Evolutionary conservation across 2,888 invertebrate genomes (phyloP).

Genomic region (Drosophila cognata): DNA sequence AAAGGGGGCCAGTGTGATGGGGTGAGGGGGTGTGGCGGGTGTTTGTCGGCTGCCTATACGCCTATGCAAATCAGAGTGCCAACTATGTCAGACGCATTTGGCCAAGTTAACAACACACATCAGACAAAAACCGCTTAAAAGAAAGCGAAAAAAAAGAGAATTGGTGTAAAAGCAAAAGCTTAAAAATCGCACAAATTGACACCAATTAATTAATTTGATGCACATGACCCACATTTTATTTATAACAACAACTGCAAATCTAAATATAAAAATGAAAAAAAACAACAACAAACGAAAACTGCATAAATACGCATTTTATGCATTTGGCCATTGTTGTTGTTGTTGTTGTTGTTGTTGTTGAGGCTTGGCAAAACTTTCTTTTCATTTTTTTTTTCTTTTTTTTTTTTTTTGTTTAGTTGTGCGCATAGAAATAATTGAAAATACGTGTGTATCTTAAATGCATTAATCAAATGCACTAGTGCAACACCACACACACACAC

Average conservation of each 20-base stretch:
- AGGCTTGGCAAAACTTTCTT: conserved; percentile 43
- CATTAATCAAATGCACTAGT: conserved; percentile 51
- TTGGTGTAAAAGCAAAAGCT: conserved; percentile 24
- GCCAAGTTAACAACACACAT: conserved; percentile 47
- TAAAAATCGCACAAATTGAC: conserved; percentile 67
- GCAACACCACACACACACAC: conserved; percentile 10
- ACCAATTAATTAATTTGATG: conserved; percentile 81
- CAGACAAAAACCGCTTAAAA: conserved; percentile 33
- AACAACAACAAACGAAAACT: conserved; percentile 20
- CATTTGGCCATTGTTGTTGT: conserved; percentile 11
- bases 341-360: conserved; percentile 9
- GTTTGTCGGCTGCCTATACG: background rate
- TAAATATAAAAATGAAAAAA: conserved; percentile 37
- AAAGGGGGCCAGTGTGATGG: background rate
- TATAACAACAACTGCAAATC: conserved; percentile 55
- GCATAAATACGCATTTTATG: conserved; percentile 45
- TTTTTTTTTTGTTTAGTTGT: conserved; percentile 1
- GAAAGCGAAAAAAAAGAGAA: conserved; percentile 42
- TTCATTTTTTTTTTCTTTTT: background rate
- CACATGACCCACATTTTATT: conserved; percentile 80
- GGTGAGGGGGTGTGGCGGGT: too few relatives aligned
- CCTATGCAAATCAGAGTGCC: conserved; percentile 49
- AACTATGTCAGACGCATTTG: conserved; percentile 47
- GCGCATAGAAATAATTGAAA: conserved; percentile 47
- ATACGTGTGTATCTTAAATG: conserved; percentile 39